phyloP scores from a whole-genome alignment of 2,113 vertebrate genomes.

The Rhinopomastus cyanomelas region DNA sequence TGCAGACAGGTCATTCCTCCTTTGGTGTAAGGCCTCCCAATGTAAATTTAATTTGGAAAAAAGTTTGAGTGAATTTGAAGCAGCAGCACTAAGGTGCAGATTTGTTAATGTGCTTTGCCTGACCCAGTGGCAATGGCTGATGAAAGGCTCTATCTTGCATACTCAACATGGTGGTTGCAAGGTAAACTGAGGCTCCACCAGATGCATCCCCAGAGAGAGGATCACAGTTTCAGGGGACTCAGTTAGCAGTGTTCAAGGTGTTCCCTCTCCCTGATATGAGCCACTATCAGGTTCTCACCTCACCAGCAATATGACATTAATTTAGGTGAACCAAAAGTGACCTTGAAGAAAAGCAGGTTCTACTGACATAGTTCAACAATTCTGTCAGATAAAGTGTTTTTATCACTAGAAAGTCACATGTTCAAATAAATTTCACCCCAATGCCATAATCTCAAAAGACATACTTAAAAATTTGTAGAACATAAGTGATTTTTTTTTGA shows the following conservation, averaged over 20 bases:
- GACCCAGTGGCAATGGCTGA: not conserved
- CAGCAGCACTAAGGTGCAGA: not conserved
- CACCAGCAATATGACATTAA: not conserved
- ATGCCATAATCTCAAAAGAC: slow-evolving; percentile 16
- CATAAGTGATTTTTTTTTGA: not conserved
- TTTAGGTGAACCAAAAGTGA: slow-evolving; percentile 14
- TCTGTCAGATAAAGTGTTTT: slow-evolving; percentile 25
- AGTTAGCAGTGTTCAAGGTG: not conserved
- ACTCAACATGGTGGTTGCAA: accelerated
- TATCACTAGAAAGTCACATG: slow-evolving; percentile 42
- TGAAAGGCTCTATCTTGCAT: accelerated
- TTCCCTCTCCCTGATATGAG: not conserved
- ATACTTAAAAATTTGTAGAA: slow-evolving; percentile 27
- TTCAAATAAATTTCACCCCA: slow-evolving; percentile 19
- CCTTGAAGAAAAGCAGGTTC: slow-evolving; percentile 22
- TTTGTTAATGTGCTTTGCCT: accelerated
- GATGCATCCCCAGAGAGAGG: not conserved
- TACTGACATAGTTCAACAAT: not conserved
- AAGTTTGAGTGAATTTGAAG: not conserved
- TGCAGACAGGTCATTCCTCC: not conserved
- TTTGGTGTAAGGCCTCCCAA: not conserved
- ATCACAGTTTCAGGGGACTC: accelerated
- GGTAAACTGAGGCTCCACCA: not conserved
- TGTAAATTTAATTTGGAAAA: not conserved
- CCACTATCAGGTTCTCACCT: not conserved